Base-by-base conservation (phyloP, 2,113 vertebrate genomes). In the Sula dactylatra region DNA sequence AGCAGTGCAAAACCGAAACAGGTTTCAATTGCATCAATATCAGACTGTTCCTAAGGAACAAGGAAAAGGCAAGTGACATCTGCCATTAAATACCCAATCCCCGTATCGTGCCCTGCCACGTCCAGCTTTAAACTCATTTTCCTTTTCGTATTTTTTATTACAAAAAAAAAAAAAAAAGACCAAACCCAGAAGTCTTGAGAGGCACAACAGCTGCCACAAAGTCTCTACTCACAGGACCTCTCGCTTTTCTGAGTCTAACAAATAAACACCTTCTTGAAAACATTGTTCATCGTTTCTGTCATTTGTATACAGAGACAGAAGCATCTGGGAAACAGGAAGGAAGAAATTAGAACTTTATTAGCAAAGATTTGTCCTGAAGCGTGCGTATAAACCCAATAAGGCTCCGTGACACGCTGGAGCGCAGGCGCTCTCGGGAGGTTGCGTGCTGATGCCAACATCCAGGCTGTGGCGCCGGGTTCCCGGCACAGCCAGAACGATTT, bases 301-400 rank as follows among this genome's bases (percentile, higher is more conserved):
- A 83, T 86, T 77, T 86, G 79, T 64, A 17, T 17, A 31, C 29
- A 72, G 84, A 90, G 91, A 49, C 93, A 90, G 90, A 42, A 86
- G 94, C 91, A 83, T 85, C 89, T 93, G 86, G 89, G 94, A 88
- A 82, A 94, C 96, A 97, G 96, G 91, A 93, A 95, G 89, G 94
- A 96, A 91, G 91, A 34, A 86, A 96, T 93, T n/a, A 96, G 70
- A 82, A 34, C 55, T 83, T 79, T 84, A 92, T 96, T 95, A 97
- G 87, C 86, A 91, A 70, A 58, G 92, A 77, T 96, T 82, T 67
- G 92, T 95, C 82, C 95, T 55, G 72, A 92, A 82, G 72, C 15
- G 72, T 88, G 86, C 29, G 38, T 11, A 16, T 6, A 86, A 80
- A 80, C 64, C n/a, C 49, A 29, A 21, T 4, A 4, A 71, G 61